Conservation (phyloP, 2,797 vertebrate species). For the Phyllotis vaccarum region DNA sequence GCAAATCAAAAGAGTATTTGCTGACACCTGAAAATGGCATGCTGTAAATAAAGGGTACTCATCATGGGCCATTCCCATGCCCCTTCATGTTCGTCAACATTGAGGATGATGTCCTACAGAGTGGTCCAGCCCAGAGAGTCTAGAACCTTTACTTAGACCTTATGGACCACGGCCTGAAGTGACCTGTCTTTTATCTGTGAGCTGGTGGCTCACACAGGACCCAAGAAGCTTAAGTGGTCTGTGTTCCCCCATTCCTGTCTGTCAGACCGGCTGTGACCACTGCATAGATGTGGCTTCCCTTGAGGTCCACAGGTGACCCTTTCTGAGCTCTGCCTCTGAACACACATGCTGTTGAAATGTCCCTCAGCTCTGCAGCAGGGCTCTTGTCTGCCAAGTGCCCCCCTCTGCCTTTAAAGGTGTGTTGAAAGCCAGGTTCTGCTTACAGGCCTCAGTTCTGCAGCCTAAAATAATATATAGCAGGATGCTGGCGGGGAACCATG, state of each 20-base stretch:
- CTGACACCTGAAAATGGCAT: background rate
- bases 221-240: background rate
- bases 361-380: conserved; percentile 76
- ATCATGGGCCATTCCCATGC: background rate
- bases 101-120: background rate
- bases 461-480: conserved; percentile 91
- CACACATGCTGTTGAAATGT: conserved; percentile 61
- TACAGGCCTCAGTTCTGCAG: conserved; percentile 89
- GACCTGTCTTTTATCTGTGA: background rate
- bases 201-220: too few species aligned
- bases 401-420: conserved; percentile 86
- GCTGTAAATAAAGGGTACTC: background rate
- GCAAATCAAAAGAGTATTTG: background rate
- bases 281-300: background rate
- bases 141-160: too few species aligned
- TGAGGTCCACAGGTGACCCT: rapidly evolving
- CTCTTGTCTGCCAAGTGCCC: conserved; percentile 81
- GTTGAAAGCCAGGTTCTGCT: conserved; percentile 88
- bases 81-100: rapidly evolving
- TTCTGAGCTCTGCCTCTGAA: background rate
- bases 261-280: background rate
- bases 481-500: conserved; percentile 91
- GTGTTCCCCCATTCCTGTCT: background rate
- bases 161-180: background rate
- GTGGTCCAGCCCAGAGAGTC: background rate